Conservation (phyloP, 2,113 vertebrate species). For the Vulpes vulpes region DNA sequence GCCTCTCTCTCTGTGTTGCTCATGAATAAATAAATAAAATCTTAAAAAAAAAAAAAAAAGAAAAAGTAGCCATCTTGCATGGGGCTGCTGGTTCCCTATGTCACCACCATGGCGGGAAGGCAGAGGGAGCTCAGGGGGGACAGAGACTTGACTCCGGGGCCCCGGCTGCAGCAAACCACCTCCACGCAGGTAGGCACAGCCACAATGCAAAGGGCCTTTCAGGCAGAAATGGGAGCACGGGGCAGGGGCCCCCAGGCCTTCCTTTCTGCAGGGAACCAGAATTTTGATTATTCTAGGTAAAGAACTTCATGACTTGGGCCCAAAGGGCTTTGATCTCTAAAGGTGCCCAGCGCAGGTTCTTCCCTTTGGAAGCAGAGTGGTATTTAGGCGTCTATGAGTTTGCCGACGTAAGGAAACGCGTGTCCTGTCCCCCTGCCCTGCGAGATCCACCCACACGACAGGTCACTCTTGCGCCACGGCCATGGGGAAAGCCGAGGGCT, state of each 20-base stretch:
- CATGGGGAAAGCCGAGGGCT: fast-evolving
- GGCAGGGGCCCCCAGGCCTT: too few species aligned
- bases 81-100: fast-evolving
- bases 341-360: fast-evolving
- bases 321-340: not conserved
- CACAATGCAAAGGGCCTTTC: not conserved
- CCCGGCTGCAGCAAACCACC: not conserved
- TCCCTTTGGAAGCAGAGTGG: not conserved
- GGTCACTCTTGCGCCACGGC: fast-evolving
- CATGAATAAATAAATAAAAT: too few species aligned
- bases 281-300: not conserved
- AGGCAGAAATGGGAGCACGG: not conserved
- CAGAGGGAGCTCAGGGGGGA: fast-evolving
- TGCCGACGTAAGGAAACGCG: not conserved
- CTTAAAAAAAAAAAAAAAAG: not conserved
- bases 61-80: not conserved
- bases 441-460: fast-evolving
- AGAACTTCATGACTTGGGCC: not conserved
- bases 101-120: fast-evolving
- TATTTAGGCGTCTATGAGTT: not conserved
- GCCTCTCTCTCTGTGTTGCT: too few species aligned
- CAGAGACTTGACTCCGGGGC: fast-evolving
- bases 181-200: fast-evolving
- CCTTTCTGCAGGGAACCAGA: not conserved
- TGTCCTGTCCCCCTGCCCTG: not conserved